Base-by-base conservation (phyloP, 2,797 vertebrate genomes). In the Melopsittacus undulatus region DNA sequence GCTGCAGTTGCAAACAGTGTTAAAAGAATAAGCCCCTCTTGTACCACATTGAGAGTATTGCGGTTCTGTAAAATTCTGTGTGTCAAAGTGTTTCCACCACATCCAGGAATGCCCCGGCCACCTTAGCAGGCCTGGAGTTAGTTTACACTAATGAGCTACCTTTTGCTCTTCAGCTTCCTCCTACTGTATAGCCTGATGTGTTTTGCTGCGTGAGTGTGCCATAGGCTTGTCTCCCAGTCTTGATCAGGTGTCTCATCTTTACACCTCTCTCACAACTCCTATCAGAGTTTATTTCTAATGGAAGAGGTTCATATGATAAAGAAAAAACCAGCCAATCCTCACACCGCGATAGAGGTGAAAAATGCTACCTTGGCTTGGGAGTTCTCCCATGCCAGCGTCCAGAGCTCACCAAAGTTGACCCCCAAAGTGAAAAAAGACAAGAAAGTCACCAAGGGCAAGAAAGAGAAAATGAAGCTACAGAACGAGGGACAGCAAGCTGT, bases 231-330 rank as follows among this genome's bases (percentile, higher is more conserved):
- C 89, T 97, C 97, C 96, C 97, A 97, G 97, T 98, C 97, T 97
- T 98, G 98, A 98, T 97, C 96, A 97, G 98, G 97, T 98, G 97
- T 98, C 97, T 98, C 98, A 98, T 98, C 98, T 98, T 98, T 98
- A 96, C 98, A 98, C 98, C 98, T 98, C 98, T 98, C 97, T 98
- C 98, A 98, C 98, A 98, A 98, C 98, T 98, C 97, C 98, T 98
- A 98, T 98, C 98, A 99, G 99, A 99, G 98, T 98, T 98, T 99
- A 97, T 98, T 99, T 98, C 97, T 99, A 98, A 98, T 99, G 98
- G 98, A 99, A 42, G 99, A 99, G 98, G 98, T 99, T 95, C 98
- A 98, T 96, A 98, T 98, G 94, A 96, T 98, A 98, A 98, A 98
- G 97, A 98, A 98, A 96, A 97, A 97, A 95, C 98, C 99, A 97